Evolutionary conservation across 2,113 vertebrate genomes (phyloP), one percentile per base, ranked within the genome.

Genomic region (Phaethon lepturus): DNA sequence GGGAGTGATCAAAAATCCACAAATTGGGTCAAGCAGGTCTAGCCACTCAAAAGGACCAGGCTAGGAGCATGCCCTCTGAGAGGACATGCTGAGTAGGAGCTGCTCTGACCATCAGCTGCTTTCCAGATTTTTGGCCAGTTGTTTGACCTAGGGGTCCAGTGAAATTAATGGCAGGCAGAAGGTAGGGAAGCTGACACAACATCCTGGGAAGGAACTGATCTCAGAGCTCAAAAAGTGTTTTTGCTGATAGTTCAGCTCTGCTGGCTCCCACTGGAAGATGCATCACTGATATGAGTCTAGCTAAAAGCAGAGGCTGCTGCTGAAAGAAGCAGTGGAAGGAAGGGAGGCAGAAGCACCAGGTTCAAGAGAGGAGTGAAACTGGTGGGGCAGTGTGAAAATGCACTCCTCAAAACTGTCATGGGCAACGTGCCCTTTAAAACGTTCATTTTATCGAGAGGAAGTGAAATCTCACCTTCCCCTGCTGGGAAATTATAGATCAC

Each of bases 1-100:
- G 96, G 97, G 97, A 97, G 77, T 83, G 90, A 97, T 97, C 87
- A 91, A 81, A 96, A 96, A 96, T 88, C 73, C 91, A 94, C 97
- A 96, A 96, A 97, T 93, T 97, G 94, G 90, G 93, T 96, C 91
- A 93, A 93, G 59, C 92, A 93, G 93, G 89, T 93, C 94, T 79
- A 96, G 87, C 89, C 94, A 95, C 95, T 98, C 94, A 75, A 92
- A 94, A 93, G 82, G 56, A 91, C 80, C 52, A 40, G 86, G 45
- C 84, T 79, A 64, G 88, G 64, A 96, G 92, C 1, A 26, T 95
- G 97, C 77, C 82, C 93, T 95, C 44, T 59, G 82, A 92, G 77
- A 89, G 71, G 88, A 90, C 96, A 93, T 47, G 94, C 95, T 85
- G 96, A 77, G 96, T 10, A 71, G 75, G 67, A 89, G 47, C 55